These are phyloP conservation scores for Zoanthus sociatus DNA, from an alignment of 92 coral and sea anemone genomes.

Conservation along the genomic window DNA sequence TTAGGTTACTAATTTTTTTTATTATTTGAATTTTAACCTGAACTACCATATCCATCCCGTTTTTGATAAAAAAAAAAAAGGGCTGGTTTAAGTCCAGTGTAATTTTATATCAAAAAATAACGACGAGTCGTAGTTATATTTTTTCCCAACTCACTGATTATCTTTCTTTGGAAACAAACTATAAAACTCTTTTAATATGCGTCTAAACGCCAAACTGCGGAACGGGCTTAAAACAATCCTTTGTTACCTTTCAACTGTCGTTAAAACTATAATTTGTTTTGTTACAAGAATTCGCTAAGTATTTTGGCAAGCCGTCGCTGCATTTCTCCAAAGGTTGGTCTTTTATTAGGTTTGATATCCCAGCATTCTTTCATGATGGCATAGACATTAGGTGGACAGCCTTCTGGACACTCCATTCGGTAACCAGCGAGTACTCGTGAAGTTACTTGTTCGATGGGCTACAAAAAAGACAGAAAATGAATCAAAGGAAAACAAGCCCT, in stretches of 20 bases:
- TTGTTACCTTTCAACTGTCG: background rate
- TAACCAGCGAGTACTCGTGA: conserved; percentile 82
- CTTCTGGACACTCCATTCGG: conserved; percentile 96
- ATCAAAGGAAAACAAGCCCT: background rate
- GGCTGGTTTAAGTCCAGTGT: background rate
- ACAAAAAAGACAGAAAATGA: conserved; percentile 12
- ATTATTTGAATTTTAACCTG: no score
- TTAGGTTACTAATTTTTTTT: no score
- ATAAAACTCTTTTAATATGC: background rate
- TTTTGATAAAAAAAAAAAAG: no score
- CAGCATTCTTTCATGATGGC: conserved; percentile 85
- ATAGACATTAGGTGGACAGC: conserved; percentile 80
- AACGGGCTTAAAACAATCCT: background rate
- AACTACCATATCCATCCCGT: no score
- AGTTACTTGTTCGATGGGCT: conserved; percentile 88
- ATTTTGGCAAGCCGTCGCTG: conserved; percentile 57
- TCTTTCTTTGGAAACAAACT: background rate
- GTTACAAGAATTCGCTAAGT: conserved; percentile 57
- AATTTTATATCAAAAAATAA: background rate
- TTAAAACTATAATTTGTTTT: background rate
- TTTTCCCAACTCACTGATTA: background rate
- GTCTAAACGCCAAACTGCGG: background rate
- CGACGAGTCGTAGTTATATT: background rate
- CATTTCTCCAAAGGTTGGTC: conserved; percentile 88
- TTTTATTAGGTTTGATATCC: conserved; percentile 67